Base-by-base conservation (phyloP, 2,888 invertebrate species). In the Lepidocyrtoides sp. region DNA sequence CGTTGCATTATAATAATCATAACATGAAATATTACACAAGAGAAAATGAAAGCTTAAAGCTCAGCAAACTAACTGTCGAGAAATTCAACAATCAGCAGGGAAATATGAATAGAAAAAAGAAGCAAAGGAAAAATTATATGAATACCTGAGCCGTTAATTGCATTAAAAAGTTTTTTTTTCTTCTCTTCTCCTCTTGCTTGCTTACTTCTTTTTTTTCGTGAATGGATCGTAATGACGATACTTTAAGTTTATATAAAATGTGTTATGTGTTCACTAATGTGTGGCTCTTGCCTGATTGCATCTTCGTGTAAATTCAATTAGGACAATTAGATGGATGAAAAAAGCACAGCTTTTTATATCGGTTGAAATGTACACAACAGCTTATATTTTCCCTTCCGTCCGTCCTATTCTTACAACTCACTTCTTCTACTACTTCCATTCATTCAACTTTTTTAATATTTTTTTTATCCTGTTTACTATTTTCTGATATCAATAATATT, bases 231-330 rank as follows among this genome's bases (percentile, higher is more conserved):
- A 8, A 36, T 36, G 8, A 36, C 3, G 14, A 48, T 2, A 12
- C 12, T 17, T 8, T 69, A 41, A 41, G 41, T 69, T 26, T 41
- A n/a, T 20, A 66, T 17, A 3, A 69, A 41, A 17, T 20, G 20
- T 51, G 77, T 26, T 12, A 10, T 77, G 26, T 14, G 7, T 0
- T 8, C 1, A 48, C 0, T 12, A 48, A 41, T 41, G 48, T 75
- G 60, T 36, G 44, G 86, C 41, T 69, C 66, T 44, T 82, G 89
- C 41, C 72, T 82, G 89, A 89, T 89, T 89, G 69, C 83, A 82
- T 89, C 82, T 82, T 83, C 89, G 89, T 89, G 89, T 89, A 89
- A 89, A 89, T 89, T 89, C 89, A 89, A 89, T 89, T 89, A 89
- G 54, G 89, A 83, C 82, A 82, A 89, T 89, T 89, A 89, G 60